Evolutionary conservation across 2,888 invertebrate genomes (phyloP), one percentile per base, ranked within the genome.

Genomic region (Morpho deidamia): DNA sequence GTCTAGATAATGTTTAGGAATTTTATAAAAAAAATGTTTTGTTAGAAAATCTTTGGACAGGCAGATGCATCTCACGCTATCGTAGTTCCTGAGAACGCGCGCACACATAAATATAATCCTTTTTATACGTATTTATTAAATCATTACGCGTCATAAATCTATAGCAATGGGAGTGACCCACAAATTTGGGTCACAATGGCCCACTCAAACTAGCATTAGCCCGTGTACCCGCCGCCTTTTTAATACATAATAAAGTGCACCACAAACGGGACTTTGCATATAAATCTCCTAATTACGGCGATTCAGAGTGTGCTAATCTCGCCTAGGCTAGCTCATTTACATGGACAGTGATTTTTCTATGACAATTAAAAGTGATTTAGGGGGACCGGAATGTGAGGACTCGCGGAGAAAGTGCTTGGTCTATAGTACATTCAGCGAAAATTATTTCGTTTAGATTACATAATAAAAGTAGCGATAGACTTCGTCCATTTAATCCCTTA

Each of bases 181-280:
- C 75, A 70, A 71, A 79, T 78, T 78, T 77, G 77, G 73, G 70
- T 64, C 62, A 75, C 74, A 76, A 75, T 73, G 65, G 65, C 65
- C 75, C 73, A 80, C 81, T 83, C 78, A 80, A 78, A 80, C 70
- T 74, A 68, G 76, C 79, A 79, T 83, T 80, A 81, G 76, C 68
- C 72, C 75, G 72, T 78, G 81, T 77, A 74, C 76, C 73, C 75
- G 70, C 67, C 66, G 64, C 72, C 61, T 63, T 76, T 81, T 86
- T 83, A 83, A 78, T 70, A 74, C 67, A 81, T 87, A 86, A 88
- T 88, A 87, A 85, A 85, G 82, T 78, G 76, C 71, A 80, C 84
- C 85, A 78, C 87, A 88, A 76, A 83, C 78, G 75, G 71, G 74
- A 78, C 82, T 88, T 87, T 87, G 88, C 87, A 89, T 89, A 86